These are phyloP conservation scores for Acleris sparsana DNA, from an alignment of 2,888 invertebrate genomes.

Conservation along the genomic window DNA sequence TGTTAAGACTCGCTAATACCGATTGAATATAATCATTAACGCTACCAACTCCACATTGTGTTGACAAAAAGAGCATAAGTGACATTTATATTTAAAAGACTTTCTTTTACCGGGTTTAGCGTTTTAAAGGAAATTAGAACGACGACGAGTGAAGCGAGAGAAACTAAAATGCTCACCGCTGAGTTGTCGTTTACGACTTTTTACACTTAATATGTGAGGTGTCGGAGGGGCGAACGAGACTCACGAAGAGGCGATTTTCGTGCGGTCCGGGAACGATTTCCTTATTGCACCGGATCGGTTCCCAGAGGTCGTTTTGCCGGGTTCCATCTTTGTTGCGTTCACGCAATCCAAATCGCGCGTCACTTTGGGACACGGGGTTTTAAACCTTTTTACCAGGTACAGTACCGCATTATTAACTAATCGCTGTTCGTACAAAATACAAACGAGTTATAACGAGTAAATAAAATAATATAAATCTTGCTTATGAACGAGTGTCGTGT, in stretches of 20 bases:
- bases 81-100: background rate
- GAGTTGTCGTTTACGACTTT: constrained; percentile 28
- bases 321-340: constrained; percentile 63
- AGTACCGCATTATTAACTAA: constrained; percentile 4
- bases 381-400: constrained; percentile 9
- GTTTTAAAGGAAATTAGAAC: background rate
- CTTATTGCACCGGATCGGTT: constrained; percentile 73
- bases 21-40: constrained; percentile 62
- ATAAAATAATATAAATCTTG: too few species aligned
- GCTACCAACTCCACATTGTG: constrained; percentile 45
- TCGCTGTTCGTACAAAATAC: background rate
- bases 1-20: constrained; percentile 50
- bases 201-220: constrained; percentile 23
- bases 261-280: constrained; percentile 70
- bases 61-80: constrained; percentile 40
- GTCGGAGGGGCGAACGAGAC: constrained; percentile 43
- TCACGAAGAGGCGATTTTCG: constrained; percentile 75
- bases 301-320: constrained; percentile 61
- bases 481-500: too few species aligned
- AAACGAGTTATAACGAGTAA: background rate
- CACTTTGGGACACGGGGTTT: constrained; percentile 10
- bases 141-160: background rate
- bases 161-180: background rate
- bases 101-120: background rate
- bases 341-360: constrained; percentile 45